Base-by-base conservation (phyloP, 2,113 vertebrate genomes). In the Tyto alba region DNA sequence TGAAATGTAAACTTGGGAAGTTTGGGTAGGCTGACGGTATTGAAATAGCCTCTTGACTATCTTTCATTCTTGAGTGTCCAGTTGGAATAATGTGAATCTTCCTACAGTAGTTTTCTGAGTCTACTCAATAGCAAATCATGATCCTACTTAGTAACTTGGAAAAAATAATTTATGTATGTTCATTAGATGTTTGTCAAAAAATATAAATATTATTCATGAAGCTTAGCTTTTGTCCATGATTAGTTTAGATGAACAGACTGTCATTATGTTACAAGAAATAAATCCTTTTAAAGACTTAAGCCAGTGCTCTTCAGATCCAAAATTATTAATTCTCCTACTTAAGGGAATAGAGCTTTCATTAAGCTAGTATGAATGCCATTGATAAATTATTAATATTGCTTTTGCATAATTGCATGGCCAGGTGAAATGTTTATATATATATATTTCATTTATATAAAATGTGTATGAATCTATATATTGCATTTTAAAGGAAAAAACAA, bases 241-340 rank as follows among this genome's bases (percentile, higher is more conserved):
- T 92, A 72, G 81, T 95, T 93, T 63, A 79, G 38, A 77, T 67
- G 68, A 96, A 45, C 73, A 85, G 66, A 40, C 69, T 92, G 90
- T 95, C 71, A 85, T 90, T 90, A 80, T 57, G 41, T 86, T 89
- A 20, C 53, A 90, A 93, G 91, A 96, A 90, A 95, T 89, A 95
- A 95, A 96, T 88, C 89, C 76, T 74, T 95, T 88, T 91, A 92
- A 94, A 95, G 73, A 93, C 94, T 96, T 93, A 90, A 93, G 74
- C 20, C 66, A 68, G 29, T n/a, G 56, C 79, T 95, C 72, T 91
- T 95, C 36, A 52, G 45, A 83, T 93, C 59, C 83, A 40, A 74
- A 96, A 90, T 90, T 93, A 84, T 79, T 95, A 96, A 93, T 95
- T 96, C 75, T 74, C 50, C 63, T 63, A 78, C 91, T 94, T 95